Evolutionary conservation across 2,797 vertebrate species (phyloP).

Genomic region (Yasuhikotakia modesta): DNA sequence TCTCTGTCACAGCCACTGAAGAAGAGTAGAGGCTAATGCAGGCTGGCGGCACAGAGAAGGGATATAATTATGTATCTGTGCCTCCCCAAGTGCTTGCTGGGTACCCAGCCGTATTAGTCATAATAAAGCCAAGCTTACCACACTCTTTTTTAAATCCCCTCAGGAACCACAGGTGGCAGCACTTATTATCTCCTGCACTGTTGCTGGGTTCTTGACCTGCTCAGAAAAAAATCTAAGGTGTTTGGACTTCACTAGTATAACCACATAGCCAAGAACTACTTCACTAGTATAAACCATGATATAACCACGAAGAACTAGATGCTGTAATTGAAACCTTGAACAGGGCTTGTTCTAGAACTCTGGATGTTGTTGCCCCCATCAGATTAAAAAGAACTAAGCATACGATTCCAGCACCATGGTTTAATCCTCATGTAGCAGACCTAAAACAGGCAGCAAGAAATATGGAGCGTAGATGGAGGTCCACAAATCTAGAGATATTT

Average conservation of each 20-base stretch:
- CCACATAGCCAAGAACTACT: too few species aligned
- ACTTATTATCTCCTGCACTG: not conserved
- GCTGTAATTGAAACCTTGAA: too few species aligned
- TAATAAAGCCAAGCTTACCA: constrained; percentile 71
- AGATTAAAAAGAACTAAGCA: too few species aligned
- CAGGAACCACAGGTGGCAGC: constrained; percentile 31
- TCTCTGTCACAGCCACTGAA: constrained; percentile 85
- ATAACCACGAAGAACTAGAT: too few species aligned
- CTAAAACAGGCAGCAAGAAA: too few species aligned
- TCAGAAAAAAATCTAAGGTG: constrained; percentile 1
- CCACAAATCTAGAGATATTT: too few species aligned
- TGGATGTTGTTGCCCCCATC: too few species aligned
- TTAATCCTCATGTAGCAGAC: too few species aligned
- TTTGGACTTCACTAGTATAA: constrained; percentile 9
- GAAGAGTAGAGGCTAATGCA: constrained; percentile 83
- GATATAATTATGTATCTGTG: constrained; percentile 84
- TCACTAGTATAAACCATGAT: too few species aligned
- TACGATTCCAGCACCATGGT: too few species aligned
- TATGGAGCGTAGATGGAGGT: too few species aligned
- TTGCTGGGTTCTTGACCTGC: not conserved
- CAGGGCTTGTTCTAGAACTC: too few species aligned
- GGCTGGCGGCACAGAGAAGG: constrained; percentile 81
- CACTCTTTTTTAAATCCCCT: constrained; percentile 53
- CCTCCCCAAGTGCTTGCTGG: constrained; percentile 76
- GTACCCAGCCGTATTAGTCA: constrained; percentile 79